Base-by-base conservation (phyloP, 1,140 invertebrate species). In the Galleria mellonella region DNA sequence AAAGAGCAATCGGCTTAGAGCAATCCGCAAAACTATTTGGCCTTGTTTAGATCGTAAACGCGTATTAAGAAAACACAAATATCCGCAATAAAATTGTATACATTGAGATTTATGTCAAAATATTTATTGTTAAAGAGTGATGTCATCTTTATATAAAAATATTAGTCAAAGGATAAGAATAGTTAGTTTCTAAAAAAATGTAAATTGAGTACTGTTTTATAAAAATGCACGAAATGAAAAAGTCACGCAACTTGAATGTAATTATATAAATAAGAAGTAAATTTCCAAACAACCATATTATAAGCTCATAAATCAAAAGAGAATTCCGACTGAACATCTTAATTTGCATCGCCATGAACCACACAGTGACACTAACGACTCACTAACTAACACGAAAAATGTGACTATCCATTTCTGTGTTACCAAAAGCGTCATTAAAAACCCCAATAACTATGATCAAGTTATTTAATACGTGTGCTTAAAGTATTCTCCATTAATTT, bases 381-480 rank as follows among this genome's bases (percentile, higher is more conserved):
- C 55, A 64, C 64, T 66, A 75, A 77, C 63, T 60, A 78, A 83
- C 74, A 81, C 74, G 78, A 78, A 69, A 70, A 79, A 81, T 75
- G 68, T 57, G 79, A 73, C 75, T 77, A 83, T 82, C 67, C 77
- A 83, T 83, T 78, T 74, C 53, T 58, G 58, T 71, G 72, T 66
- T 64, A 60, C 65, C 64, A 72, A 75, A 71, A 71, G 63, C 53
- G 56, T 49, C 57, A 69, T 75, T 77, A 66, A 71, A 77, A 71
- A 78, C 61, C 45, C 56, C 55, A 59, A 64, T 67, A 65, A 72
- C 60, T 62, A 62, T 52, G 55, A 57, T 62, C 61, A 66, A 53
- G 43, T 55, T 48, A 51, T 65, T 72, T 69, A 52, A 51, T 55
- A 51, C 38, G 42, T 49, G 51, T 40, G 46, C 40, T 48, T 48